A percentile compares a stretch with the other conserved stretches of the same genome.
phyloP scores from a whole-genome alignment of 1,140 invertebrate species.

The Habropoda laboriosa region DNA sequence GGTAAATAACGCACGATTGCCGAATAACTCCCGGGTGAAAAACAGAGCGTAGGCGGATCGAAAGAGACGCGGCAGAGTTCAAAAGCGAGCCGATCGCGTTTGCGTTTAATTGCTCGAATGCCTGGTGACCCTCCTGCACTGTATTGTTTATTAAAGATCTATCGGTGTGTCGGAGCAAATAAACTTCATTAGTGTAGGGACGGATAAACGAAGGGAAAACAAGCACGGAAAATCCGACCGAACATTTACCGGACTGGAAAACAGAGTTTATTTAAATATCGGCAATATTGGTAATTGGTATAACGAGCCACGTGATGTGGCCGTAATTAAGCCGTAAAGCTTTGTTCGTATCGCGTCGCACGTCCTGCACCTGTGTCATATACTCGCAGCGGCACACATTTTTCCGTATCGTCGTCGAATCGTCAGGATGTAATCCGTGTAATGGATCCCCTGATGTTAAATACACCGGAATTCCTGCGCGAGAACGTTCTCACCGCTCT shows the following conservation, averaged over 20 bases:
- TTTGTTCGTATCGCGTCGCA: constrained; percentile 8
- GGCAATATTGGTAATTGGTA: constrained; percentile 57
- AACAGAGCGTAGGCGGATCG: not conserved
- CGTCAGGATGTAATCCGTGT: constrained; percentile 55
- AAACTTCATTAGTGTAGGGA: constrained; percentile 14
- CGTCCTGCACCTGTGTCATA: no score
- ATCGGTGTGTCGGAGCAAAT: not conserved
- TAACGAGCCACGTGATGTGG: constrained; percentile 56
- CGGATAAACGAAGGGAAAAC: not conserved
- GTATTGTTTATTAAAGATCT: not conserved
- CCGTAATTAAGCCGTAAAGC: constrained; percentile 57
- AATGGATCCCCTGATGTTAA: constrained; percentile 62
- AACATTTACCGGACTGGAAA: constrained; percentile 42
- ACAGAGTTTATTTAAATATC: constrained; percentile 66
- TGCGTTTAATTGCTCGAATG: not conserved
- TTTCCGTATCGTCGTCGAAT: constrained; percentile 42
- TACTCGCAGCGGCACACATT: constrained; percentile 47
- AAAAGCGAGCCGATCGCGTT: not conserved
- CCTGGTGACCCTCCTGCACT: not conserved
- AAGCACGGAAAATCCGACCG: not conserved
- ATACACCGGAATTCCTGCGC: constrained; percentile 35
- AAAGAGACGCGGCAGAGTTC: not conserved
- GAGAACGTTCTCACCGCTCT: not conserved
- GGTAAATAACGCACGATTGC: not conserved
- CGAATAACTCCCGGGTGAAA: not conserved